phyloP scores from a whole-genome alignment of 2,888 invertebrate genomes.

The Noctua fimbriata region DNA sequence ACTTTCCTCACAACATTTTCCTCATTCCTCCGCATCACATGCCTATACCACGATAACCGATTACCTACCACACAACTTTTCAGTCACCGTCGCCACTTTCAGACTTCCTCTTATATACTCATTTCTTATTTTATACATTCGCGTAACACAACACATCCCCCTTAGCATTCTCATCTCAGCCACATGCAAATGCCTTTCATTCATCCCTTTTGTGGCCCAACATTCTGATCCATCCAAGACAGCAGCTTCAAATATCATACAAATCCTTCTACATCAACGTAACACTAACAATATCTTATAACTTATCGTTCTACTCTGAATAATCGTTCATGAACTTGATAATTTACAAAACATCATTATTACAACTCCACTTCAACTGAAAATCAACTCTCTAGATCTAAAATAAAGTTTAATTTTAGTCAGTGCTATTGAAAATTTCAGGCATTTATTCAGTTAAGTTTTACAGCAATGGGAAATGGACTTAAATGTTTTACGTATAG shows the following conservation, averaged over 20 bases:
- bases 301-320: slow-evolving; percentile 21
- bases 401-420: slow-evolving; percentile 17
- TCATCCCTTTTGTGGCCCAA: no score
- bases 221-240: no score
- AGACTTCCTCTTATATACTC: no score
- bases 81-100: no score
- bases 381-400: not conserved
- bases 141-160: no score
- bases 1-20: no score
- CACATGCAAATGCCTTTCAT: no score
- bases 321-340: slow-evolving; percentile 32
- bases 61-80: no score
- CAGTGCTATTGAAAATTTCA: not conserved
- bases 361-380: not conserved
- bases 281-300: slow-evolving; percentile 48
- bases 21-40: no score
- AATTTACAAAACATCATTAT: not conserved
- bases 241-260: slow-evolving; percentile 23
- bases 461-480: not conserved
- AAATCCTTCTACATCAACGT: slow-evolving; percentile 45
- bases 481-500: not conserved
- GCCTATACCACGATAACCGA: no score
- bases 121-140: no score
- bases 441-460: not conserved
- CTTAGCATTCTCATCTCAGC: no score